Evolutionary conservation across 2,113 vertebrate genomes (phyloP), one percentile per base, ranked within the genome.

Genomic region (Cephalophus harveyi): DNA sequence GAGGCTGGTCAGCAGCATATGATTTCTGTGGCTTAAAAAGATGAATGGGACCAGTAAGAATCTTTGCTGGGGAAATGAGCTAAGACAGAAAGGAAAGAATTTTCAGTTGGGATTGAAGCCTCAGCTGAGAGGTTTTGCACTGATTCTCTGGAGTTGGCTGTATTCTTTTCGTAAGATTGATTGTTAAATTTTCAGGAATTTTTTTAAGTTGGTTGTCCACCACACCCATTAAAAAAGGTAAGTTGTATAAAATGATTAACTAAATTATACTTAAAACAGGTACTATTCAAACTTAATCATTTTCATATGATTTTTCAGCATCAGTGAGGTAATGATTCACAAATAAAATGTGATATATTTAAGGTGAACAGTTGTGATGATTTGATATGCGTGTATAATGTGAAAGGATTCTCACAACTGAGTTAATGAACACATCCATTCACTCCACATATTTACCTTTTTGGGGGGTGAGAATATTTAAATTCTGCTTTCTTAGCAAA

Each of bases 1-100:
- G 17, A 67, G 54, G 54, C 74, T 74, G 40, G 55, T 64, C 57
- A 91, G 81, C 81, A 84, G 25, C 81, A 8, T 74, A 2, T 52
- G 81, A 92, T 67, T 96, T 85, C 85, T 36, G 6, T 84, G 91
- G 74, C 74, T 92, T 85, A 15, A n/a, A 78, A 76, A 81, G 90
- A 81, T 84, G 76, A 92, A 30, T 55, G 28, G 23, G 55, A 8
- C 64, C 76, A 46, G 27, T 86, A 57, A 17, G 36, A 89, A 16
- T 78, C 71, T 84, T 87, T 94, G 28, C 67, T 83, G 89, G 60
- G 40, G 54, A 89, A 90, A 19, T 89, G 94, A 95, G 50, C 64
- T 55, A 59, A 97, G 84, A 89, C 84, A 95, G 59, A 95, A 74
- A 74, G 82, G 86, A 87, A 85, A 40, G n/a, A 78, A 55, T 79